Evolutionary conservation across 2,888 invertebrate genomes (phyloP).

Genomic region (Parascotia fuliginaria): DNA sequence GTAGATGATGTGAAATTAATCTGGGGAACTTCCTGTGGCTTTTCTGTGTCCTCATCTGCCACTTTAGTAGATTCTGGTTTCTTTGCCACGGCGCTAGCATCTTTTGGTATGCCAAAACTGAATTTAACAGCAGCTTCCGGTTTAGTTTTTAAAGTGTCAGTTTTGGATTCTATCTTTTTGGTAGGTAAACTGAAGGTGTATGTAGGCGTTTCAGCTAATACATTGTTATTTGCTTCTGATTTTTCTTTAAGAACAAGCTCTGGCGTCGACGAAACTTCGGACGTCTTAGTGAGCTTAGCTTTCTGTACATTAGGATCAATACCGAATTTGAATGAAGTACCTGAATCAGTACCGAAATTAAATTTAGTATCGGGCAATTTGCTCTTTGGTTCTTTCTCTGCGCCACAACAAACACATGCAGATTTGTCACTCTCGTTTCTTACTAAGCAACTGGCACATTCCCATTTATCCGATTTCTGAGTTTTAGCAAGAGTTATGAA

Average conservation of each 20-base stretch:
- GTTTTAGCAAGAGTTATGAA: conserved; percentile 50
- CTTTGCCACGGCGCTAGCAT: conserved; percentile 13
- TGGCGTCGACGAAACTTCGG: conserved; percentile 26
- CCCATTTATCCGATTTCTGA: conserved; percentile 65
- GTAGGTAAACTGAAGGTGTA: conserved; percentile 54
- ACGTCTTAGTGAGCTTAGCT: conserved; percentile 36
- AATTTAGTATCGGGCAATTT: conserved; percentile 50
- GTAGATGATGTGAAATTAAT: conserved; percentile 31
- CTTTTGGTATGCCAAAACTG: conserved; percentile 64
- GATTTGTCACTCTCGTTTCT: conserved; percentile 58
- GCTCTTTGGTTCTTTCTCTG: conserved; percentile 40
- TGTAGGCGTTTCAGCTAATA: conserved; percentile 55
- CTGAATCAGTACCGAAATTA: conserved; percentile 57
- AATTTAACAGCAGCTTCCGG: conserved; percentile 46
- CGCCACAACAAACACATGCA: conserved; percentile 68
- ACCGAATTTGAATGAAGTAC: conserved; percentile 68
- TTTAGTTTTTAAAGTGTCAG: conserved; percentile 31
- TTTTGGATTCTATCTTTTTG: conserved; percentile 45
- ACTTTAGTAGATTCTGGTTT: conserved; percentile 30
- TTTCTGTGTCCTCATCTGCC: conserved; percentile 46
- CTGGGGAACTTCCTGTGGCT: conserved; percentile 60
- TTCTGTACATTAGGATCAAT: conserved; percentile 59
- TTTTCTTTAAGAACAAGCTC: conserved; percentile 44
- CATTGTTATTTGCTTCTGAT: conserved; percentile 70
- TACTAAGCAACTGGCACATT: conserved; percentile 68